Percentiles rank a stretch among this genome's conserved stretches.
Conservation (phyloP, 2,113 vertebrate genomes). For the Odobenus rosmarus region DNA sequence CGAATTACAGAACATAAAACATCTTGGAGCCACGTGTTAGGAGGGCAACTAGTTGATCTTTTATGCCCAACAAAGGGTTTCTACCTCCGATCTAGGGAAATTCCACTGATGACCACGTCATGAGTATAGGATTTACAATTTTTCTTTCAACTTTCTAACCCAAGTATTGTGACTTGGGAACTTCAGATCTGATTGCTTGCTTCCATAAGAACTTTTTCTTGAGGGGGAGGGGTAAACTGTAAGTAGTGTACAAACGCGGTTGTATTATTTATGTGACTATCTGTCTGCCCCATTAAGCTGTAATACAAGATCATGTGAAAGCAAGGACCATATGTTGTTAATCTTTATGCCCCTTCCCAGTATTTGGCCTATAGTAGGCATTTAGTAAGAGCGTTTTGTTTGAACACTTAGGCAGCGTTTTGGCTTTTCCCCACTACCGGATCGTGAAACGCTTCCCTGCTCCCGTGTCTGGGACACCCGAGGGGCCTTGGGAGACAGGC, state of each 20-base stretch:
- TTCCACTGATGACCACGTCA: background rate
- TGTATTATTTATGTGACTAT: background rate
- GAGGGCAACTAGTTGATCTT: background rate
- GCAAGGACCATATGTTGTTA: conserved; percentile 10
- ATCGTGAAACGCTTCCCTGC: background rate
- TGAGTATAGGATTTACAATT: background rate
- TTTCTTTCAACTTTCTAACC: conserved; percentile 19
- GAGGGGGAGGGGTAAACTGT: too few species aligned
- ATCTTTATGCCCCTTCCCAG: background rate
- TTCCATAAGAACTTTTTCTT: background rate
- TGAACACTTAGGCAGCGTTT: background rate
- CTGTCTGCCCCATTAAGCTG: background rate
- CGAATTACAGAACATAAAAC: background rate
- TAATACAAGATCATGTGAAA: background rate
- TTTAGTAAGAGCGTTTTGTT: background rate
- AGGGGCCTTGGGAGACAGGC: background rate
- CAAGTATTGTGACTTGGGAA: background rate
- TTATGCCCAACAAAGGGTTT: background rate
- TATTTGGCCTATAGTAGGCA: background rate
- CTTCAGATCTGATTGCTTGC: background rate
- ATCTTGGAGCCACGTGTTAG: background rate
- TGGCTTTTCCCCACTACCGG: background rate
- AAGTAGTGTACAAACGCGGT: background rate
- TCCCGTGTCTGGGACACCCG: background rate
- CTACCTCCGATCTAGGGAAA: background rate